These are phyloP conservation scores for Etheostoma spectabile DNA, from an alignment of 2,113 vertebrate species.

Conservation along the genomic window DNA sequence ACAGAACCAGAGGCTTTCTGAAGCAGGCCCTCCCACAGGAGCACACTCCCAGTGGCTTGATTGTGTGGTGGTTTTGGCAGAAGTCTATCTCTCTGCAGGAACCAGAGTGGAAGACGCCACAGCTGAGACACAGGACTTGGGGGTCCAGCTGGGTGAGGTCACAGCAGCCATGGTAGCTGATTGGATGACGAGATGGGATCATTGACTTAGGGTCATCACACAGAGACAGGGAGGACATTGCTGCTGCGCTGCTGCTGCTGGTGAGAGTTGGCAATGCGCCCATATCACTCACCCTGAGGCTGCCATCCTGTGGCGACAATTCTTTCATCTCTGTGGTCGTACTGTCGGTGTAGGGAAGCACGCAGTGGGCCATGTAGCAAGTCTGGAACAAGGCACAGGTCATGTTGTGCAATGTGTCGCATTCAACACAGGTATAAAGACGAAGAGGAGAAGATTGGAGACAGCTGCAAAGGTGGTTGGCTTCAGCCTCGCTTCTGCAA, in stretches of 20 bases:
- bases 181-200: neutral
- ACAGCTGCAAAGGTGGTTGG: slow-evolving; percentile 40
- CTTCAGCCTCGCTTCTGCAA: neutral
- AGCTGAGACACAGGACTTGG: slow-evolving; percentile 59
- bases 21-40: slow-evolving; percentile 25
- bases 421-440: slow-evolving; percentile 34
- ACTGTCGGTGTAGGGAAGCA: neutral
- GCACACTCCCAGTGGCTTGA: slow-evolving; percentile 31
- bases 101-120: slow-evolving; percentile 64
- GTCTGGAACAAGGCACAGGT: neutral
- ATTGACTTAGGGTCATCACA: neutral
- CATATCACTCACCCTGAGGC: neutral
- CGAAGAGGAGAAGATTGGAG: neutral
- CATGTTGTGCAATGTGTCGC: slow-evolving; percentile 23
- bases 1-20: slow-evolving; percentile 61
- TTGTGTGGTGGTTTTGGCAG: slow-evolving; percentile 49
- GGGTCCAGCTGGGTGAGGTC: slow-evolving; percentile 33
- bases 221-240: slow-evolving; percentile 19
- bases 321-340: neutral
- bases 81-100: slow-evolving; percentile 16
- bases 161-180: slow-evolving; percentile 73
- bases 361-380: neutral
- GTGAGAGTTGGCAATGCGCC: neutral
- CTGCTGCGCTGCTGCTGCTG: slow-evolving; percentile 3
- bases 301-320: neutral